Percentiles rank a stretch among this genome's conserved stretches.
Evolutionary conservation across 2,113 vertebrate species (phyloP).

Genomic region (Melanotaenia duboulayi): DNA sequence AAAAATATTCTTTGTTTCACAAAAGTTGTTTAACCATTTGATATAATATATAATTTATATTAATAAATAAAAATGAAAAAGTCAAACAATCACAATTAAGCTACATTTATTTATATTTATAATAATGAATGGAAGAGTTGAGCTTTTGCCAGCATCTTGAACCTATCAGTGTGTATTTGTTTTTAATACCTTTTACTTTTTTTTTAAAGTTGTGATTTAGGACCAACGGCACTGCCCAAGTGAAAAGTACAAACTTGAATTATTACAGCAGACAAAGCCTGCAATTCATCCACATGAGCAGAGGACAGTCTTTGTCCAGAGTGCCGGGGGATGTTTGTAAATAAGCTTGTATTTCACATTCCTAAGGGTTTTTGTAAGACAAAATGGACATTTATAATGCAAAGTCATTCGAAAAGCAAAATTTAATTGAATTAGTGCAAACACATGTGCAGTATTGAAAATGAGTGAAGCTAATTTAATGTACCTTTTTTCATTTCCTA

Average conservation of each 20-base stretch:
- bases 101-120: background rate
- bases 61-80: background rate
- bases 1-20: background rate
- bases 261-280: conserved; percentile 68
- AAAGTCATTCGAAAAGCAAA: background rate
- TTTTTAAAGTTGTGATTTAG: conserved; percentile 21
- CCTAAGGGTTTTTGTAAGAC: background rate
- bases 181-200: background rate
- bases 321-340: conserved; percentile 22
- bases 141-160: background rate
- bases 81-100: background rate
- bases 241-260: conserved; percentile 38
- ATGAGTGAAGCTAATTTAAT: no score
- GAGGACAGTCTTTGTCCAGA: conserved; percentile 55
- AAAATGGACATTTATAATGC: background rate
- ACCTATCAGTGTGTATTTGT: background rate
- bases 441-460: no score
- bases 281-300: conserved; percentile 57
- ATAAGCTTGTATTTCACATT: conserved; percentile 18
- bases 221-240: conserved; percentile 35
- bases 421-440: no score
- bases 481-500: no score
- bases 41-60: background rate
- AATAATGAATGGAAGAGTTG: background rate
- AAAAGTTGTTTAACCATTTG: background rate